phyloP scores from a whole-genome alignment of 2,113 vertebrate species.

The Saccopteryx leptura region DNA sequence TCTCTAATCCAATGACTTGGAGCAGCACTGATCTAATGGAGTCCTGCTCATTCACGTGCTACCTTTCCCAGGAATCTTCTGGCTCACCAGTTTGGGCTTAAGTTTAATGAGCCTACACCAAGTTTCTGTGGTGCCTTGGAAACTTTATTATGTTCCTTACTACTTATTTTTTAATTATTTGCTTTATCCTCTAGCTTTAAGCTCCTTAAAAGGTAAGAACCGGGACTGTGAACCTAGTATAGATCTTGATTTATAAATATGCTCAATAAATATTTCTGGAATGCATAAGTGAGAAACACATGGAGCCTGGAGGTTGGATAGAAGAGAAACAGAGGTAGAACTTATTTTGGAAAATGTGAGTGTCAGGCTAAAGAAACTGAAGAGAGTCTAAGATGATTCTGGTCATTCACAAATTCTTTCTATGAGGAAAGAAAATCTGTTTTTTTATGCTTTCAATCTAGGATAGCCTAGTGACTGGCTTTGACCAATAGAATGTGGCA shows the following conservation, averaged over 20 bases:
- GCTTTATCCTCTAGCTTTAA: not conserved
- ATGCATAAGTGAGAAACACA: not conserved
- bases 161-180: not conserved
- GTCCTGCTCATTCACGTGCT: not conserved
- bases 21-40: not conserved
- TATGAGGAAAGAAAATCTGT: not conserved
- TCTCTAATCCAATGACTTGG: not conserved
- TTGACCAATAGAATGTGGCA: conserved; percentile 2
- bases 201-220: conserved; percentile 6
- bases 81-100: not conserved
- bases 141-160: not conserved
- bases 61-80: not conserved
- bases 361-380: not conserved
- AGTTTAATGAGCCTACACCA: not conserved
- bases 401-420: not conserved
- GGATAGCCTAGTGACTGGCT: not conserved
- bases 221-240: not conserved
- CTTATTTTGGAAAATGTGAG: not conserved
- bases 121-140: not conserved
- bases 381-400: not conserved
- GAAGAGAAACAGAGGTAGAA: not conserved
- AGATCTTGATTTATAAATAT: not conserved
- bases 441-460: conserved; percentile 54
- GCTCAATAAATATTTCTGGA: not conserved
- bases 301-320: not conserved